phyloP scores from a whole-genome alignment of 2,113 vertebrate genomes.

The Mionectes macconnelli region DNA sequence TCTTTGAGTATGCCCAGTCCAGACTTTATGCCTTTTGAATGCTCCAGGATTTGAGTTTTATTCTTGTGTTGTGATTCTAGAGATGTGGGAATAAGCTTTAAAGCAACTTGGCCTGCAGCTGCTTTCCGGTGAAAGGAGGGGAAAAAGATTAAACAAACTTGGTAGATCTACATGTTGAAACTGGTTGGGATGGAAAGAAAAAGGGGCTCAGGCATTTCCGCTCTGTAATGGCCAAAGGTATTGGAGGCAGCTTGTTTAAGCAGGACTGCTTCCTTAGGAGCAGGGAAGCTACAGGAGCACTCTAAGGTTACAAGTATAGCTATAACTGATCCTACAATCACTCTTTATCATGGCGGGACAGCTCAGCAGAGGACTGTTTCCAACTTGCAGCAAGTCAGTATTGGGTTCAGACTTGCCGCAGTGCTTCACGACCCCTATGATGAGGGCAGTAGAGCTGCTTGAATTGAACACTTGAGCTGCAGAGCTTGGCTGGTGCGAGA shows the following conservation, averaged over 20 bases:
- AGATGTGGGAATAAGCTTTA: not conserved
- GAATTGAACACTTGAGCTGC: not conserved
- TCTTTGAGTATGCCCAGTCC: not conserved
- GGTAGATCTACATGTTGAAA: not conserved
- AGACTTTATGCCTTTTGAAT: not conserved
- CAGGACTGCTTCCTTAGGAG: slow-evolving; percentile 24
- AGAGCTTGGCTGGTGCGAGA: not conserved
- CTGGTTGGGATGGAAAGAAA: not conserved
- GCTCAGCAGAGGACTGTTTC: not conserved
- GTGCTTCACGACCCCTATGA: not conserved
- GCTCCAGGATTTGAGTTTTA: not conserved
- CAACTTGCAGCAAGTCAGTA: not conserved
- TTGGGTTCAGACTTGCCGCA: not conserved
- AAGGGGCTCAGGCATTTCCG: not conserved
- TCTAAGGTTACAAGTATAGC: not conserved
- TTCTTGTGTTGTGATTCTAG: not conserved
- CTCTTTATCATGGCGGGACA: not conserved
- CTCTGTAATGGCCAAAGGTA: not conserved
- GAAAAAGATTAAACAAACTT: not conserved
- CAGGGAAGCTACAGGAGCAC: not conserved
- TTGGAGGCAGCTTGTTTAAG: not conserved
- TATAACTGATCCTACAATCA: not conserved
- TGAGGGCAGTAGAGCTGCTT: not conserved
- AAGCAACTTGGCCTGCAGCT: not conserved
- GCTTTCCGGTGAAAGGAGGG: not conserved